These are phyloP conservation scores for Apteryx mantelli DNA, from an alignment of 2,113 vertebrate species.

Conservation along the genomic window DNA sequence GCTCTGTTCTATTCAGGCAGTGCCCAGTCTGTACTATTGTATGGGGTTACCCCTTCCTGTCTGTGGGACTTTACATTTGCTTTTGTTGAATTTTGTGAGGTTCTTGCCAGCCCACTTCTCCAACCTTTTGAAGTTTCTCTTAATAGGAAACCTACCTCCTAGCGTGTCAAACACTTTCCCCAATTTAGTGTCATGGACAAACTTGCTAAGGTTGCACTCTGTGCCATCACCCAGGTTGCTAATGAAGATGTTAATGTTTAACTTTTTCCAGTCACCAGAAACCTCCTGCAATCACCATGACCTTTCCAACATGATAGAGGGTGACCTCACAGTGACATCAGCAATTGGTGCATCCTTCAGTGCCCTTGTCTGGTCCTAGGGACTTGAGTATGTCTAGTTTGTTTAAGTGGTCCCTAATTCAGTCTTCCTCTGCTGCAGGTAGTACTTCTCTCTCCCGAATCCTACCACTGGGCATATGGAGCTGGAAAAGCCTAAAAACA, in stretches of 20 bases:
- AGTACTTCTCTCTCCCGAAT: not conserved
- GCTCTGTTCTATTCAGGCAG: not conserved
- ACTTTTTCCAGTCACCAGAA: not conserved
- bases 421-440: not conserved
- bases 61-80: not conserved
- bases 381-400: not conserved
- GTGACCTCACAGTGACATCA: not conserved
- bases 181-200: not conserved
- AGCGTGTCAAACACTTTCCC: not conserved
- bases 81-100: not conserved
- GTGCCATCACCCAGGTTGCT: too few species aligned
- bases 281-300: not conserved
- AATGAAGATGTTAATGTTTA: not conserved
- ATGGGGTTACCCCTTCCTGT: not conserved
- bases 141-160: not conserved
- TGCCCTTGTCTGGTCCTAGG: not conserved
- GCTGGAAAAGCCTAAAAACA: not conserved
- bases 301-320: not conserved
- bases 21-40: not conserved
- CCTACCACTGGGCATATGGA: not conserved
- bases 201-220: too few species aligned
- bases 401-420: not conserved
- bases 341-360: not conserved
- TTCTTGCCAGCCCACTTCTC: not conserved
- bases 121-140: not conserved